Evolutionary conservation across 1,140 invertebrate species (phyloP).

Genomic region (Drosophila setifemur): DNA sequence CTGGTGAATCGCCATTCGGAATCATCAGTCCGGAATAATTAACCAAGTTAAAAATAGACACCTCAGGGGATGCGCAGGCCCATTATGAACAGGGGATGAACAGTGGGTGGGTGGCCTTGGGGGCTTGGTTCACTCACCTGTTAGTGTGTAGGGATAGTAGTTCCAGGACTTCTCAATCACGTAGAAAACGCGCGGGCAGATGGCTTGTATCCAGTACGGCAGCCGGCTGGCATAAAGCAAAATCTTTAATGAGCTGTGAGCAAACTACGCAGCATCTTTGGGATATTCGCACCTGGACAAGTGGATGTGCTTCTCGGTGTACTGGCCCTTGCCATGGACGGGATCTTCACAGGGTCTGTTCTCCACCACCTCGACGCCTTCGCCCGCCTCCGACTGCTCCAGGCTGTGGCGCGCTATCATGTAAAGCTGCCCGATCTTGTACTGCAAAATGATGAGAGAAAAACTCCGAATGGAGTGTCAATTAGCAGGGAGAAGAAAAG

Average conservation of each 20-base stretch:
- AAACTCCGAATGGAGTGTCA: neutral
- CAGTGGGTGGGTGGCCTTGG: neutral
- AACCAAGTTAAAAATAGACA: conserved; percentile 38
- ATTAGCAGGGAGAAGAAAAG: neutral
- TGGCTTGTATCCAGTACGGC: conserved; percentile 93
- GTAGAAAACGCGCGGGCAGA: conserved; percentile 95
- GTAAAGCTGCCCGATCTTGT: conserved; percentile 95
- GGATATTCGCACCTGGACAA: conserved; percentile 89
- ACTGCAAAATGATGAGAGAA: conserved; percentile 84
- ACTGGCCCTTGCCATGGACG: conserved; percentile 92
- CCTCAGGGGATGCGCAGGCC: conserved; percentile 22
- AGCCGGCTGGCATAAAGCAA: conserved; percentile 86
- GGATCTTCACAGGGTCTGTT: conserved; percentile 91
- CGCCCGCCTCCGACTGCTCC: conserved; percentile 94
- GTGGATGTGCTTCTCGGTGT: conserved; percentile 95
- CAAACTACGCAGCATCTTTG: conserved; percentile 5
- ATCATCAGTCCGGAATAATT: conserved; percentile 6
- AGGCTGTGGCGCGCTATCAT: conserved; percentile 97
- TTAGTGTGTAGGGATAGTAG: conserved; percentile 96
- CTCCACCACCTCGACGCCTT: conserved; percentile 95
- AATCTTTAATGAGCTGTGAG: neutral
- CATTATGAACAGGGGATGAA: neutral
- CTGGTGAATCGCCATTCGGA: neutral
- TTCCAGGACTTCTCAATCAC: conserved; percentile 97
- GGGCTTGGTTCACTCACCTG: conserved; percentile 84